These are phyloP conservation scores for Irena cyanogastra DNA, from an alignment of 2,113 vertebrate genomes.

Conservation along the genomic window DNA sequence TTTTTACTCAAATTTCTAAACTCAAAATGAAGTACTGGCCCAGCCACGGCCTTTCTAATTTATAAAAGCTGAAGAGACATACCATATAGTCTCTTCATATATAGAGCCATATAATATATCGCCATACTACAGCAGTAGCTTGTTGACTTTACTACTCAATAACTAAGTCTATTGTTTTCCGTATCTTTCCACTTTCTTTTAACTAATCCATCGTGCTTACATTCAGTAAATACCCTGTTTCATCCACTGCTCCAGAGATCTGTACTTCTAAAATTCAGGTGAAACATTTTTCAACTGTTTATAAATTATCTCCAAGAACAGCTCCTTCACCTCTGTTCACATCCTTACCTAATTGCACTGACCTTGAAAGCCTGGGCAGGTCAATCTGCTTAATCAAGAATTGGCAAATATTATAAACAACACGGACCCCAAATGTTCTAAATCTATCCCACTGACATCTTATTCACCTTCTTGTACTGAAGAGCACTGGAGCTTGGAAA, in stretches of 20 bases:
- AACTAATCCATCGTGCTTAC: background rate
- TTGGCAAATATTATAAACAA: conserved; percentile 59
- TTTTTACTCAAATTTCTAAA: background rate
- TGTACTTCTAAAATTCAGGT: conserved; percentile 12
- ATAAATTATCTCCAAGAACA: conserved; percentile 45
- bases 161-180: background rate
- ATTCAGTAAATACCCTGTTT: background rate
- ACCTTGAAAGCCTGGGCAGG: conserved; percentile 40
- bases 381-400: conserved; percentile 54
- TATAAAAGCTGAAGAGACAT: background rate
- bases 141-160: background rate
- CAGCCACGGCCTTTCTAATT: background rate
- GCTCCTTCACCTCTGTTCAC: conserved; percentile 10
- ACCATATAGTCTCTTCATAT: too few relatives aligned
- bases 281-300: conserved; percentile 1
- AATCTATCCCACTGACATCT: conserved; percentile 45
- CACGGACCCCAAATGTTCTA: background rate
- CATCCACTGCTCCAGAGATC: background rate
- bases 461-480: conserved; percentile 21
- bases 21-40: background rate
- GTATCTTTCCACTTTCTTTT: background rate
- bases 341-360: conserved; percentile 51
- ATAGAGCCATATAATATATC: too few relatives aligned
- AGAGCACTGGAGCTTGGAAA: conserved; percentile 50
- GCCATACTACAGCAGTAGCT: background rate